A percentile compares a stretch with the other conserved stretches of the same genome.
phyloP scores from a whole-genome alignment of 2,113 vertebrate species.

The Nannobrachium achirus region DNA sequence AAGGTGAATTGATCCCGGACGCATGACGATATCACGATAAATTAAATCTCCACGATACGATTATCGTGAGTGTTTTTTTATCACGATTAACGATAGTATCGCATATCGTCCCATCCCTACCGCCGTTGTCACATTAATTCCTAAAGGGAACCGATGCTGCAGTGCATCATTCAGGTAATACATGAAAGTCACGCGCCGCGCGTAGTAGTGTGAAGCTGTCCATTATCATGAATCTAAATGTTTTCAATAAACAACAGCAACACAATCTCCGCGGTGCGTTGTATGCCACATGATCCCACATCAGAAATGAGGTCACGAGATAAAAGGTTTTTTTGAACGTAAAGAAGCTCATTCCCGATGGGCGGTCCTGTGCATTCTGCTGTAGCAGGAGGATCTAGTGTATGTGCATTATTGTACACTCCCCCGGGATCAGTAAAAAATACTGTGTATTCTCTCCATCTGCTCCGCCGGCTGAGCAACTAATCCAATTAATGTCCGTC shows the following conservation, averaged over 20 bases:
- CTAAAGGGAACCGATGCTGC: neutral
- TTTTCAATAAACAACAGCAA: neutral
- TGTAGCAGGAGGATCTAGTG: neutral
- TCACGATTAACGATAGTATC: too few relatives aligned
- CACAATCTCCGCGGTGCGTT: neutral
- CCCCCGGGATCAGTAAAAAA: slow-evolving; percentile 34
- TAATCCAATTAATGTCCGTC: slow-evolving; percentile 55
- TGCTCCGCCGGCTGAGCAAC: slow-evolving; percentile 48
- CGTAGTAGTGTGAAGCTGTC: slow-evolving; percentile 2
- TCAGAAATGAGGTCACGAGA: slow-evolving; percentile 7
- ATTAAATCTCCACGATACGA: too few relatives aligned
- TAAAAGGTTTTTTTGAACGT: neutral
- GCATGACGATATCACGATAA: too few relatives aligned
- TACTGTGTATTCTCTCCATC: slow-evolving; percentile 34
- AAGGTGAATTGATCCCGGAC: too few relatives aligned
- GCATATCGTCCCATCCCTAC: too few relatives aligned
- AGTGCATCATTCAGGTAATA: neutral
- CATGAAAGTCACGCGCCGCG: neutral
- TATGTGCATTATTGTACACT: slow-evolving; percentile 3
- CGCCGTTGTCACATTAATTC: neutral
- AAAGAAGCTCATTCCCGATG: neutral
- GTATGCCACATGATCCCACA: neutral
- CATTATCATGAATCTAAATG: neutral
- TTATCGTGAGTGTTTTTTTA: too few relatives aligned
- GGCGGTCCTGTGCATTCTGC: slow-evolving; percentile 1